Evolutionary conservation across 2,113 vertebrate genomes (phyloP).

Genomic region (zebrafish (Danio rerio)): GRCz12tu NC_133184.1:49450001-49450500

Average conservation of each 20-base stretch:
- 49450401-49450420: constrained; percentile 30
- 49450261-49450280: too few species aligned
- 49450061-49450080: too few species aligned
- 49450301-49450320: constrained; percentile 45
- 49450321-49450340: constrained; percentile 27
- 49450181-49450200: neutral
- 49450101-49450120: too few species aligned
- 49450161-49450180: too few species aligned
- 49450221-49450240: constrained; percentile 12
- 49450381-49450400: constrained; percentile 38
- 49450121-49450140: too few species aligned
- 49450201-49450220: neutral
- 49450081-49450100: too few species aligned
- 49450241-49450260: neutral
- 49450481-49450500: neutral
- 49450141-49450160: too few species aligned
- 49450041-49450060: neutral
- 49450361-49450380: constrained; percentile 61
- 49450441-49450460: neutral
- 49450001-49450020: neutral
- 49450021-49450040: neutral
- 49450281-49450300: too few species aligned
- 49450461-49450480: constrained; percentile 18
- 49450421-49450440: constrained; percentile 27
- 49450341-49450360: constrained; percentile 62